Percentiles rank a stretch among this genome's conserved stretches.
These are phyloP conservation scores for Zonitis immaculata DNA, from an alignment of 2,888 invertebrate species.

Conservation along the genomic window DNA sequence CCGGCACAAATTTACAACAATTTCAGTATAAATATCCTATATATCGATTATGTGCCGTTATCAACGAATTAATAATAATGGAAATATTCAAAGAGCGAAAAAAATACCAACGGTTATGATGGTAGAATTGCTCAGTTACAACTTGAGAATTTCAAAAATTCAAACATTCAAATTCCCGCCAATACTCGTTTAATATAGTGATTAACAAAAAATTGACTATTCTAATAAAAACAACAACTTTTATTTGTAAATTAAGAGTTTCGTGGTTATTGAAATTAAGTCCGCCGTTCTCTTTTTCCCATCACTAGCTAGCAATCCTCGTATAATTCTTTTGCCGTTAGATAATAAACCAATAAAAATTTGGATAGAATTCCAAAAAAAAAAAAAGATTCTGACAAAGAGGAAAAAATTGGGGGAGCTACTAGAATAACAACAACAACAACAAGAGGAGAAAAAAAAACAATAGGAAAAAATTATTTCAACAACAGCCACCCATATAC, in stretches of 20 bases:
- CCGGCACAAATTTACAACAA: constrained; percentile 33
- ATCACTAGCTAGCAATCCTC: not conserved
- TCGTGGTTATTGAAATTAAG: not conserved
- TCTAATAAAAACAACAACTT: not conserved
- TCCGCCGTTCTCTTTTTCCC: not conserved
- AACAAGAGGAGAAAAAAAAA: constrained; percentile 1
- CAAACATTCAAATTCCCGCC: constrained; percentile 13
- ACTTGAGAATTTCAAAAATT: not conserved
- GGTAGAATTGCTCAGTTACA: constrained; percentile 5
- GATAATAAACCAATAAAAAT: not conserved
- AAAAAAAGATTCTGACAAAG: not conserved
- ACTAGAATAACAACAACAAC: not conserved
- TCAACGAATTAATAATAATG: not conserved
- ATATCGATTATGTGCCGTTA: constrained; percentile 2
- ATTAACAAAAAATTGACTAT: not conserved
- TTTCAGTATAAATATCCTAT: constrained; percentile 12
- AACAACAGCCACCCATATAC: constrained; percentile 8
- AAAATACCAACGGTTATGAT: not conserved
- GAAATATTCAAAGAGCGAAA: too few relatives aligned
- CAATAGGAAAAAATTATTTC: constrained; percentile 1
- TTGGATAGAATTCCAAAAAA: not conserved
- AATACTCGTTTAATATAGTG: not conserved
- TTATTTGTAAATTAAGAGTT: not conserved
- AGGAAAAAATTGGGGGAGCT: not conserved
- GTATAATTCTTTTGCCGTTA: not conserved